phyloP scores from a whole-genome alignment of 2,113 vertebrate species.

The Enhydra lutris region DNA sequence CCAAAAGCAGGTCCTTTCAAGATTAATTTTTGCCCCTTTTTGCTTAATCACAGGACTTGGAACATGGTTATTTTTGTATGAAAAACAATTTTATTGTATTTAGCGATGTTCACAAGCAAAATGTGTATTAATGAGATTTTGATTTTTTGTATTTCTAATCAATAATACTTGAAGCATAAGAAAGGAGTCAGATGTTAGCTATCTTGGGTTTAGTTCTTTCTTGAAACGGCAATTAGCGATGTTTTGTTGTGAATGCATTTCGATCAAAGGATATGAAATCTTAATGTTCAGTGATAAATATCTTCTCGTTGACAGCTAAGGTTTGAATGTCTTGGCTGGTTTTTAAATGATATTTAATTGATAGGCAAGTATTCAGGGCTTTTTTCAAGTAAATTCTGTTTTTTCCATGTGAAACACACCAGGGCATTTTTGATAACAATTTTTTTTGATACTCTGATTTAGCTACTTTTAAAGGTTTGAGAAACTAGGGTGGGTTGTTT shows the following conservation, averaged over 20 bases:
- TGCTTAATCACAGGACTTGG: conserved; percentile 13
- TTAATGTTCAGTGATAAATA: conserved; percentile 50
- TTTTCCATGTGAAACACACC: conserved; percentile 25
- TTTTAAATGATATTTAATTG: background rate
- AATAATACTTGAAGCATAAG: conserved; percentile 59
- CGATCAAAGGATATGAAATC: background rate
- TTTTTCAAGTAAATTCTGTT: background rate
- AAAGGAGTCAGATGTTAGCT: conserved; percentile 61
- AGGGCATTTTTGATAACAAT: background rate
- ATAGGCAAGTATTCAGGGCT: background rate
- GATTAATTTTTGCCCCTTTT: background rate
- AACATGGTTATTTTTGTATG: conserved; percentile 39
- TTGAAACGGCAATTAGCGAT: conserved; percentile 39
- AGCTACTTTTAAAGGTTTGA: background rate
- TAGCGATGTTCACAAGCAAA: conserved; percentile 65
- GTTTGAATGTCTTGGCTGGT: background rate
- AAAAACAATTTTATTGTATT: conserved; percentile 1
- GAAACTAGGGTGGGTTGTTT: background rate
- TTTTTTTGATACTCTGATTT: background rate
- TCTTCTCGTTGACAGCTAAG: conserved; percentile 21
- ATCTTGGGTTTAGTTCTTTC: conserved; percentile 57
- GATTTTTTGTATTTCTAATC: conserved; percentile 75
- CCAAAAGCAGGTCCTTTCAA: background rate
- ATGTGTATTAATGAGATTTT: conserved; percentile 76
- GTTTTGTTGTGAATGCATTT: conserved; percentile 37